Evolutionary conservation across 2,797 vertebrate species (phyloP).

Genomic region (Clamator glandarius): DNA sequence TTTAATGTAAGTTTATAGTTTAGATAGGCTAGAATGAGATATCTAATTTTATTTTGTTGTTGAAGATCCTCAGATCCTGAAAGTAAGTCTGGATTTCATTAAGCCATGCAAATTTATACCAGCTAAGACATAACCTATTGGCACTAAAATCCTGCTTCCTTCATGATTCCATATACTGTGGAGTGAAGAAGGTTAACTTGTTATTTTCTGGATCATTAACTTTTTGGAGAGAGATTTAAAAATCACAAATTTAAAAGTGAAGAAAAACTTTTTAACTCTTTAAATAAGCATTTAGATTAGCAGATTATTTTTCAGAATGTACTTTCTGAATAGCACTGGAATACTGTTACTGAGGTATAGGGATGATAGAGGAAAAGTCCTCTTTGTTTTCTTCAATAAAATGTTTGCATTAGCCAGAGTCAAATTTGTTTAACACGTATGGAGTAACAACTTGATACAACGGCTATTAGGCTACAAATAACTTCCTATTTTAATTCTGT

Average conservation of each 20-base stretch:
- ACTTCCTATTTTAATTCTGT: background rate
- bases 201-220: conserved; percentile 41
- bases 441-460: background rate
- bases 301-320: background rate
- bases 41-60: background rate
- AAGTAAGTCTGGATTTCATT: background rate
- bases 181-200: conserved; percentile 28
- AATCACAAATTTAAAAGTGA: conserved; percentile 34
- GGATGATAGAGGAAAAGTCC: background rate
- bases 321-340: background rate
- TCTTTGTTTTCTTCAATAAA: background rate
- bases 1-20: background rate
- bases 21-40: background rate
- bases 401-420: background rate
- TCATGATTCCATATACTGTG: background rate
- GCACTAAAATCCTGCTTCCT: background rate
- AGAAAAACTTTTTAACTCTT: background rate
- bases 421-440: background rate
- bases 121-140: background rate
- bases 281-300: conserved; percentile 2
- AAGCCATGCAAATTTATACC: background rate
- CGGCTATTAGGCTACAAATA: background rate
- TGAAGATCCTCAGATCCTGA: background rate
- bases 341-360: background rate
- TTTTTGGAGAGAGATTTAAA: conserved; percentile 16